Evolutionary conservation across 2,888 invertebrate species (phyloP), one percentile per base, ranked within the genome.

Genomic region (Caradrina clavipalpis): DNA sequence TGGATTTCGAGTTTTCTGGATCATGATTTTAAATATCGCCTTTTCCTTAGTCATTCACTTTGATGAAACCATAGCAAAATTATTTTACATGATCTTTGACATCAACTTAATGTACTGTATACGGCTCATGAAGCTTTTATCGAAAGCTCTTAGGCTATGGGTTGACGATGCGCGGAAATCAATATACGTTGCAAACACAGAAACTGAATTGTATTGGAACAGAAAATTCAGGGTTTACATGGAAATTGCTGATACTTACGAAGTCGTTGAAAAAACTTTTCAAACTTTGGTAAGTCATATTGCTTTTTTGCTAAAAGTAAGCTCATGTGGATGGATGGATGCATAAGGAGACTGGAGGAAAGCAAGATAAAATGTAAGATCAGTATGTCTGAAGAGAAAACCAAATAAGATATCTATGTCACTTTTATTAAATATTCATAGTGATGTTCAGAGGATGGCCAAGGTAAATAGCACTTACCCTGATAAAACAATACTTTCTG

Each of bases 181-280:
- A 15, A 15, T 8, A 19, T 1, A 19, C 19, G 4, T 45, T 19
- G 19, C n/a, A 0, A 49, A 50, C 1, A 2, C 31, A 31, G 50
- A 60, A 15, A 50, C 8, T 21, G 50, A 35, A 15, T 7, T n/a
- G 31, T 35, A 50, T 47, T 60, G 49, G 31, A 35, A 49, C 1
- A 35, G 19, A 15, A 45, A 54, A 13, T 62, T 45, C 11, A 31
- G 8, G 4, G 31, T 15, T 13, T 62, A 45, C 26, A 15, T 47
- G 42, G 54, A 54, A 19, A 31, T 62, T 19, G 13, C 47, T 10
- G 19, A 62, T 31, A 54, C 45, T 19, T 62, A 47, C 19, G 19
- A 54, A 31, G 5, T 47, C 8, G n/a, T 62, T 35, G 60, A 19
- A 2, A 35, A 21, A 19, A 51, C 39, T 8, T 60, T 50, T 21